A percentile compares a stretch with the other conserved stretches of the same genome.
Evolutionary conservation across 2,888 invertebrate genomes (phyloP).

Genomic region (Drosophila differens): DNA sequence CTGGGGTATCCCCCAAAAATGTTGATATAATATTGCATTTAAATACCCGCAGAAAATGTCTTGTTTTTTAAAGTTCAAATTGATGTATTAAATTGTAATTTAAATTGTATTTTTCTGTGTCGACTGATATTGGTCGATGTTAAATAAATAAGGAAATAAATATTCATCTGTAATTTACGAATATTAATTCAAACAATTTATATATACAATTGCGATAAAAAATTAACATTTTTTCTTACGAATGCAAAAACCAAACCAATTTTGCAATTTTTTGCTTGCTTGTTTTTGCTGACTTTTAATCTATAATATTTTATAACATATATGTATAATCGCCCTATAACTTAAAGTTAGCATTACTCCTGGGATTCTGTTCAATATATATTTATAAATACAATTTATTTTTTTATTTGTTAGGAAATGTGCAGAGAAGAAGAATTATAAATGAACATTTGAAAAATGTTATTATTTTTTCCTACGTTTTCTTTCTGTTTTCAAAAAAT

Average conservation of each 20-base stretch:
- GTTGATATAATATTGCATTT: neutral
- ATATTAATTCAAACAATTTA: neutral
- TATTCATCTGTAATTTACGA: neutral
- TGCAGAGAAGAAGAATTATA: too few relatives aligned
- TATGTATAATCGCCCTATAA: neutral
- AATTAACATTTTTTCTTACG: too few relatives aligned
- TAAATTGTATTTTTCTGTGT: neutral
- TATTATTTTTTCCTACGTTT: rapidly evolving
- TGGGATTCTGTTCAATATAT: too few relatives aligned
- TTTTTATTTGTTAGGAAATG: too few relatives aligned
- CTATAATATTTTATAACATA: neutral
- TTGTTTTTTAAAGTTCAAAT: neutral
- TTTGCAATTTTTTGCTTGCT: too few relatives aligned
- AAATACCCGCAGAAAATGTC: neutral
- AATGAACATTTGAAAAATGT: too few relatives aligned
- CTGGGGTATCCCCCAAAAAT: neutral
- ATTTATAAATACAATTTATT: too few relatives aligned
- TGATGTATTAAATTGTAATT: neutral
- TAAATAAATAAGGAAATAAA: neutral
- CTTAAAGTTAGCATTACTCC: too few relatives aligned
- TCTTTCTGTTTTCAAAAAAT: too few relatives aligned
- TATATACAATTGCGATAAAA: neutral
- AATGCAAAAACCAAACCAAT: too few relatives aligned
- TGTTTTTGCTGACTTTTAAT: too few relatives aligned
- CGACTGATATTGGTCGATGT: neutral